Evolutionary conservation across 2,113 vertebrate genomes (phyloP), one percentile per base, ranked within the genome.

Genomic region (Nestor notabilis): DNA sequence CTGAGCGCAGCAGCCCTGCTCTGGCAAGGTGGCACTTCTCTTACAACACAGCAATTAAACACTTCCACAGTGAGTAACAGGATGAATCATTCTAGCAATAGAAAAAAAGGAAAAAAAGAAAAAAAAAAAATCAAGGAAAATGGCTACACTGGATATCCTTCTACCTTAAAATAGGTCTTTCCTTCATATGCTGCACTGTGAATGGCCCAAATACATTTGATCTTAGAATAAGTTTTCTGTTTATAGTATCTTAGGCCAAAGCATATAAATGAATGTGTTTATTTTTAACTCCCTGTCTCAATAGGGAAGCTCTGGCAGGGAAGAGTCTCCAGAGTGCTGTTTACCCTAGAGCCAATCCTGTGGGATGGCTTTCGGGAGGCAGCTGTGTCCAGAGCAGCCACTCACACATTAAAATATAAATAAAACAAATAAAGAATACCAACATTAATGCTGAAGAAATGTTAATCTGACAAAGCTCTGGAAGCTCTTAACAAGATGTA

Each of bases 351-450:
- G 58, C 47, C 55, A 35, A 35, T 43, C 24, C 70, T 17, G 27
- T 0, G 5, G 28, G 15, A 8, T 3, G 2, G 25, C 21, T 43
- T 3, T 24, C 31, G 37, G 76, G 23, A 52, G 10, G 20, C 43
- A 49, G n/a, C 0, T 0, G 8, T 5, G 33, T 29, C 33, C 1
- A 0, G 17, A 75, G 35, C 19, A 0, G 16, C 23, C 1, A 0
- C 47, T 25, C 27, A 5, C 16, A 35, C 19, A 58, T 5, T 17
- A 24, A n/a, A 16, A 41, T n/a, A 58, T 58, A 37, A 37, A 43
- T 9, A 29, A 6, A 24, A 7, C 11, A 28, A 17, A 20, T 16
- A 52, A 53, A 29, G 0, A 64, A 53, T 2, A 72, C 11, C 71
- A 70, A 44, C 3, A 27, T 7, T n/a, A 68, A 20, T 33, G 28